Evolutionary conservation across 1,140 invertebrate species (phyloP).

Genomic region (Procambarus clarkii): DNA sequence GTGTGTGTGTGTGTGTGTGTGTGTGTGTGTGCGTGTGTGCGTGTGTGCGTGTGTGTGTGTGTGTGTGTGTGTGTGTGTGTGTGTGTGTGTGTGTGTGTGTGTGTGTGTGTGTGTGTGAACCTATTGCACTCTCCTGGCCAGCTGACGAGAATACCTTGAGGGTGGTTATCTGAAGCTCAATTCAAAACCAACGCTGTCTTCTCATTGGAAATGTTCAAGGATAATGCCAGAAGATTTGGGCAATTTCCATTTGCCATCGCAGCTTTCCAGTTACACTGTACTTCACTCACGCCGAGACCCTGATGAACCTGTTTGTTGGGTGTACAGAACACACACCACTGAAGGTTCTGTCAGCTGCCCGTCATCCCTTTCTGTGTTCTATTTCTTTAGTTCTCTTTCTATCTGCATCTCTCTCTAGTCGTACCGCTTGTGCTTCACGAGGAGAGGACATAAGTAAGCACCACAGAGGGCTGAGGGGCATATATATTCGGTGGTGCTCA

Average conservation of each 20-base stretch:
- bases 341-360: too few relatives aligned
- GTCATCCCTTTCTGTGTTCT: too few relatives aligned
- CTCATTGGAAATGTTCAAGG: not conserved
- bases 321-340: not conserved
- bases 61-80: too few relatives aligned
- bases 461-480: too few relatives aligned
- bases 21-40: too few relatives aligned
- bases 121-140: too few relatives aligned
- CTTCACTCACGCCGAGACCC: not conserved
- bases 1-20: too few relatives aligned
- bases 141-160: not conserved
- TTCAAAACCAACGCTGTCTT: not conserved
- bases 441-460: too few relatives aligned
- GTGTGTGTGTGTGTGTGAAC: not conserved
- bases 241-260: not conserved
- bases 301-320: not conserved
- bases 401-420: not conserved
- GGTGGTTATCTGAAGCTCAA: not conserved
- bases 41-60: too few relatives aligned
- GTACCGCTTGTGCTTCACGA: not conserved
- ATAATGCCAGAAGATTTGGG: not conserved
- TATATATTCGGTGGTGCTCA: too few relatives aligned
- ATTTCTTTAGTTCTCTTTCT: not conserved
- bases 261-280: not conserved
- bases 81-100: too few relatives aligned